Percentiles rank a stretch among this genome's conserved stretches.
phyloP scores from a whole-genome alignment of 2,113 vertebrate species.

The Ammospiza caudacuta region DNA sequence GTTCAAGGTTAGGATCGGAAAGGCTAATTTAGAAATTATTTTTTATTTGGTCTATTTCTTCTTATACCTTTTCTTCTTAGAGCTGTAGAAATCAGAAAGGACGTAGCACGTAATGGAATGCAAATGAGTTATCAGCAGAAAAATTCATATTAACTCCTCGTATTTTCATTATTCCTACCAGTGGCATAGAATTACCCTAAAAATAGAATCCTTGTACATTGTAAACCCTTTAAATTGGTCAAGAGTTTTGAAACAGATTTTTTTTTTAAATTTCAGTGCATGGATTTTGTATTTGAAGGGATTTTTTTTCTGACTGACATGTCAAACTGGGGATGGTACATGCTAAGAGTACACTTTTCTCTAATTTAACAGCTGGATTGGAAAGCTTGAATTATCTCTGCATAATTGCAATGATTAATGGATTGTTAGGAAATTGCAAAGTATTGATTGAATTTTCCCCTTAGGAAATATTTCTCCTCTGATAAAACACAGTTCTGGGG shows the following conservation, averaged over 20 bases:
- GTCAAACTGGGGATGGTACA: not conserved
- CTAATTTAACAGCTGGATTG: conserved; percentile 58
- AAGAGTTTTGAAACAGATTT: not conserved
- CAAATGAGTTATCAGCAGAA: not conserved
- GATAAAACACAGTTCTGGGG: conserved; percentile 15
- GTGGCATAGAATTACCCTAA: not conserved
- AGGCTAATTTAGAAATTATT: not conserved
- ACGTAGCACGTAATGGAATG: not conserved
- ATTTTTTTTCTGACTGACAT: not conserved
- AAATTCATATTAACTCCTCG: not conserved
- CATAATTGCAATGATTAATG: conserved; percentile 55
- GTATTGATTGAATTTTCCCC: conserved; percentile 62
- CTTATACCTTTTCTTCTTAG: not conserved
- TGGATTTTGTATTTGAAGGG: not conserved
- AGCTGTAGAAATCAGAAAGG: not conserved
- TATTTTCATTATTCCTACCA: not conserved
- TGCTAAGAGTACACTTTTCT: conserved; percentile 5
- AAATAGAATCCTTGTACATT: not conserved
- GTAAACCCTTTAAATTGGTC: not conserved
- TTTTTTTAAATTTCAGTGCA: not conserved
- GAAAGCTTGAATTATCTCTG: conserved; percentile 64
- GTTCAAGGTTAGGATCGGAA: not conserved
- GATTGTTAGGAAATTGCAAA: conserved; percentile 60
- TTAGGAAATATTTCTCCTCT: conserved; percentile 51
- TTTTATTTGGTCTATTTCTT: not conserved